phyloP scores from a whole-genome alignment of 37 sponge, comb jelly and placozoan species.

The Chondrosia reniformis region DNA sequence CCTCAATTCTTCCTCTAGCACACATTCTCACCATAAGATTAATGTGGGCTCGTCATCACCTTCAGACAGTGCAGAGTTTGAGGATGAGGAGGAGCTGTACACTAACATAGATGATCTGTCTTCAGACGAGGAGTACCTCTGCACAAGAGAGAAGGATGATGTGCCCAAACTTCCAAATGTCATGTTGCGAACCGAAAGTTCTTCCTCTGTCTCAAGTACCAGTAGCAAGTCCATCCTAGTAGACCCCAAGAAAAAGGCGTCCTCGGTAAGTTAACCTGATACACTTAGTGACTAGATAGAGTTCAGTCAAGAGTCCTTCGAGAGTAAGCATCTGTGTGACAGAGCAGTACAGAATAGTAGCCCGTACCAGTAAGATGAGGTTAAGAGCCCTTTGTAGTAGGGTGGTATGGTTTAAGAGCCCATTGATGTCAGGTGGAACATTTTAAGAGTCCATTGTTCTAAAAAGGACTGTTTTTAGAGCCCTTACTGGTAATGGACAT shows the following conservation, averaged over 20 bases:
- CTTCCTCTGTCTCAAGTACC: background rate
- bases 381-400: too few species aligned
- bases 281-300: too few species aligned
- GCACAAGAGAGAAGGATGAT: background rate
- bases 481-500: too few species aligned
- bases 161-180: background rate
- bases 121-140: background rate
- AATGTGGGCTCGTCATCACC: background rate
- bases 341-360: too few species aligned
- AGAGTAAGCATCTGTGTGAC: too few species aligned
- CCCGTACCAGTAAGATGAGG: too few species aligned
- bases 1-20: background rate
- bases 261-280: slow-evolving; percentile 6
- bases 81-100: slow-evolving; percentile 21
- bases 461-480: too few species aligned
- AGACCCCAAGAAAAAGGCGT: background rate
- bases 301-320: too few species aligned
- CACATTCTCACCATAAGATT: background rate
- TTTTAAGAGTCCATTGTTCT: too few species aligned
- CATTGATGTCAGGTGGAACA: too few species aligned
- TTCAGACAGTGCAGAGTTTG: background rate
- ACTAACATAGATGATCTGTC: slow-evolving; percentile 22
- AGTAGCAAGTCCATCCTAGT: background rate
- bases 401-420: too few species aligned
- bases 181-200: background rate